These are phyloP conservation scores for Pollicipes pollicipes DNA, from an alignment of 1,140 invertebrate genomes.

Conservation along the genomic window DNA sequence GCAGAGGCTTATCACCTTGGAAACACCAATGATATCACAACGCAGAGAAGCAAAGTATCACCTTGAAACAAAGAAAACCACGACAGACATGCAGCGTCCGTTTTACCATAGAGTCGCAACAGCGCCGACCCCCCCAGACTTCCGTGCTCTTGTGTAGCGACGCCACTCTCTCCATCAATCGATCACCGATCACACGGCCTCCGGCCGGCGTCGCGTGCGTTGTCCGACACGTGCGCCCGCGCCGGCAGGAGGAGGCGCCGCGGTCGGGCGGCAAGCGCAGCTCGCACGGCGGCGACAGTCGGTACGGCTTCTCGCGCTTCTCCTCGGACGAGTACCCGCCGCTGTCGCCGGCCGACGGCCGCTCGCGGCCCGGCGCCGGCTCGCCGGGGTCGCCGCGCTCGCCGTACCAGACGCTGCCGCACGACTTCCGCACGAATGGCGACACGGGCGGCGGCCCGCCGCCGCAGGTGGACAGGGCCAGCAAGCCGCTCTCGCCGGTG, in stretches of 20 bases:
- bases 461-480: conserved; percentile 57
- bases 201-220: too few relatives aligned
- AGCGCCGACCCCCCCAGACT: too few relatives aligned
- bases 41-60: too few relatives aligned
- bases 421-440: neutral
- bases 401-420: neutral
- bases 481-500: conserved; percentile 36
- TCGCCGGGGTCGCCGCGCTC: neutral
- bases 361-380: neutral
- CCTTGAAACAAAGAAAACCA: too few relatives aligned
- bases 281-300: conserved; percentile 35
- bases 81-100: too few relatives aligned
- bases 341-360: neutral
- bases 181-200: too few relatives aligned
- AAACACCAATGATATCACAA: too few relatives aligned
- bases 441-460: conserved; percentile 38
- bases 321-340: conserved; percentile 5
- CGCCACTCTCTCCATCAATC: too few relatives aligned
- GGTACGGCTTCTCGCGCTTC: conserved; percentile 39
- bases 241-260: neutral
- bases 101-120: too few relatives aligned
- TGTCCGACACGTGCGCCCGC: too few relatives aligned
- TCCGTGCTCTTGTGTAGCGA: too few relatives aligned
- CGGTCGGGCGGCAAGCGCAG: conserved; percentile 21
- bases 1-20: too few relatives aligned